Percentiles rank a stretch among this genome's conserved stretches.
These are phyloP conservation scores for Aspidoscelis tigris DNA, from an alignment of 2,113 vertebrate species.

Conservation along the genomic window DNA sequence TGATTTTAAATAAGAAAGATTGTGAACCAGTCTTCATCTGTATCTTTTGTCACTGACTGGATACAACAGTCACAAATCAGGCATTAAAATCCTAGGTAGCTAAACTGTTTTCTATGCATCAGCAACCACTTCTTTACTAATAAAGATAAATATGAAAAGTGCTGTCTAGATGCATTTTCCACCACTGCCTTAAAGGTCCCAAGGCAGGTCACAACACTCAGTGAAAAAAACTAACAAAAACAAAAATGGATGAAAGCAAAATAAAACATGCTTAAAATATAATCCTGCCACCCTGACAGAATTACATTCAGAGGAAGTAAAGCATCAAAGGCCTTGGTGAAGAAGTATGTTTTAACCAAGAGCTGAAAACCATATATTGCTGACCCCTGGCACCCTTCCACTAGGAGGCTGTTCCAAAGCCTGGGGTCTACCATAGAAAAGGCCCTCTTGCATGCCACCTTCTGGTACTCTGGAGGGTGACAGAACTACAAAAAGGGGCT, in stretches of 20 bases:
- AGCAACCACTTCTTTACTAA: too few species aligned
- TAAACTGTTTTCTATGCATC: too few species aligned
- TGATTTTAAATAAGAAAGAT: too few species aligned
- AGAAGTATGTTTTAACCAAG: not conserved
- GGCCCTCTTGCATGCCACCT: not conserved
- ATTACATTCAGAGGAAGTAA: too few species aligned
- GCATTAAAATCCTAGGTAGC: too few species aligned
- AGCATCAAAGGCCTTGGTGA: not conserved
- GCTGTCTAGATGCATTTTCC: too few species aligned
- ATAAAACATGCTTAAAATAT: not conserved
- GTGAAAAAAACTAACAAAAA: not conserved
- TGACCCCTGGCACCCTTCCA: not conserved
- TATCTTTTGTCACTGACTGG: too few species aligned
- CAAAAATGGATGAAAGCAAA: not conserved
- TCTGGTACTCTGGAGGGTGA: too few species aligned
- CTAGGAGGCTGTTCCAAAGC: not conserved
- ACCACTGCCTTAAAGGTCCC: not conserved
- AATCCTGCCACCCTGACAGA: not conserved
- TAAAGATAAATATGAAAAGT: too few species aligned
- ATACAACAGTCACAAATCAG: too few species aligned
- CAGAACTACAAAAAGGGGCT: not conserved
- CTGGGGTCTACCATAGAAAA: not conserved
- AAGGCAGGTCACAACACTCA: not conserved
- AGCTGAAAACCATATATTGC: not conserved
- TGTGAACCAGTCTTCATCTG: too few species aligned